Evolutionary conservation across 2,888 invertebrate species (phyloP).

Genomic region (Meteorus colon): DNA sequence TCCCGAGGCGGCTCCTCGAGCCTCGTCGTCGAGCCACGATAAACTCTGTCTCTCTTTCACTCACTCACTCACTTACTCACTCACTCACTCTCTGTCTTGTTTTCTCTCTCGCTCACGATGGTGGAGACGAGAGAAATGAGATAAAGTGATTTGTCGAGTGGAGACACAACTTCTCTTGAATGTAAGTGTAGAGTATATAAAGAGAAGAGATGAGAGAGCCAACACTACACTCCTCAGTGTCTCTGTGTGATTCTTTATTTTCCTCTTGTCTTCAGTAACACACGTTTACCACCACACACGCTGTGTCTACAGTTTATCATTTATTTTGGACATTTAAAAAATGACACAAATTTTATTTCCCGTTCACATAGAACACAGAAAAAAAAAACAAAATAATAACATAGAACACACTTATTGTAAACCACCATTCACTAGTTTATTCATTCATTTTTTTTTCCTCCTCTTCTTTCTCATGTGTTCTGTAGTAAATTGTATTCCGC

Average conservation of each 20-base stretch:
- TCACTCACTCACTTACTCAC: slow-evolving; percentile 24
- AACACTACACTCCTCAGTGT: neutral
- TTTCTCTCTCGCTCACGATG: neutral
- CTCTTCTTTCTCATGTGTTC: slow-evolving; percentile 9
- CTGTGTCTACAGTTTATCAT: neutral
- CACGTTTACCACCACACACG: neutral
- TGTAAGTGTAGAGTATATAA: neutral
- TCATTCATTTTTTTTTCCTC: slow-evolving; percentile 23
- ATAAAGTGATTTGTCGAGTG: slow-evolving; percentile 43
- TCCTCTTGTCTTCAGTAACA: neutral
- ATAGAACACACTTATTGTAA: slow-evolving; percentile 2
- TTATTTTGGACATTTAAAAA: neutral
- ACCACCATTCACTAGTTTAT: neutral
- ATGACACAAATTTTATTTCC: neutral
- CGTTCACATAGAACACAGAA: neutral
- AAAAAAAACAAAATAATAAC: neutral
- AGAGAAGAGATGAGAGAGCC: slow-evolving; percentile 24
- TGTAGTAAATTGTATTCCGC: slow-evolving; percentile 21
- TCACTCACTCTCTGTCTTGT: slow-evolving; percentile 26
- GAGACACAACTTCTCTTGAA: slow-evolving; percentile 27
- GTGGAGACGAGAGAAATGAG: slow-evolving; percentile 33
- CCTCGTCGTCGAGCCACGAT: slow-evolving; percentile 48
- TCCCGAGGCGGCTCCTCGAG: slow-evolving; percentile 51
- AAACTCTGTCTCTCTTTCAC: slow-evolving; percentile 42
- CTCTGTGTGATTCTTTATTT: slow-evolving; percentile 1